These are phyloP conservation scores for Diplolepis rosae DNA, from an alignment of 2,888 invertebrate species.

Conservation along the genomic window DNA sequence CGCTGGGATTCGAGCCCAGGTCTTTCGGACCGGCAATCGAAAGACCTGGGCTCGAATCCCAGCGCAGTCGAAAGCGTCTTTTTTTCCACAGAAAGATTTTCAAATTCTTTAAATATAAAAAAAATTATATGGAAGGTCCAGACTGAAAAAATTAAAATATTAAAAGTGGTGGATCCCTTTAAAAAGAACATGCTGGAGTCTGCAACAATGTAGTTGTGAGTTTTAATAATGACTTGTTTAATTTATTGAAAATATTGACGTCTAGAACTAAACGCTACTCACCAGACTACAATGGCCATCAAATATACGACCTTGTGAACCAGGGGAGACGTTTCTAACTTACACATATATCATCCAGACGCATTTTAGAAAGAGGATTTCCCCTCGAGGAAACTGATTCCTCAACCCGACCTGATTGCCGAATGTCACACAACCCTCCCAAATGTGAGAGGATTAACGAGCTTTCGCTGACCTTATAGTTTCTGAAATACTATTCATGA, in stretches of 20 bases:
- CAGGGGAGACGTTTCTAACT: constrained; percentile 56
- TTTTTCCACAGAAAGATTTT: too few relatives aligned
- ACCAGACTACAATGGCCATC: constrained; percentile 46
- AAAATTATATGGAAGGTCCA: too few relatives aligned
- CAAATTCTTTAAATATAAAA: too few relatives aligned
- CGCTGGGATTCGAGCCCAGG: too few relatives aligned
- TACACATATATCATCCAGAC: constrained; percentile 55
- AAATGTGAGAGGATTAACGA: not conserved
- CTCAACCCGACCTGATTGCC: constrained; percentile 40
- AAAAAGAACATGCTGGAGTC: not conserved
- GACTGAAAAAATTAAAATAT: too few relatives aligned
- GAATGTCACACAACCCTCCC: constrained; percentile 39
- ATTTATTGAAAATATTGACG: constrained; percentile 65
- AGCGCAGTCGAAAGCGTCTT: too few relatives aligned
- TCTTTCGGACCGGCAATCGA: too few relatives aligned
- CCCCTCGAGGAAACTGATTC: constrained; percentile 49
- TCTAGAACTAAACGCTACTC: constrained; percentile 37
- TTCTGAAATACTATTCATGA: not conserved
- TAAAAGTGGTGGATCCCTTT: too few relatives aligned
- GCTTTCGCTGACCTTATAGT: not conserved
- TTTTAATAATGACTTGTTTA: constrained; percentile 55
- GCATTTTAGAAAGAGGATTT: constrained; percentile 52
- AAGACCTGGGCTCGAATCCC: too few relatives aligned
- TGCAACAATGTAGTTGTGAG: too few relatives aligned
- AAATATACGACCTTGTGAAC: constrained; percentile 59